Percentiles rank a stretch among this genome's conserved stretches.
Evolutionary conservation across 1,140 invertebrate genomes (phyloP).

Genomic region (Pseudomyrmex gracilis): DNA sequence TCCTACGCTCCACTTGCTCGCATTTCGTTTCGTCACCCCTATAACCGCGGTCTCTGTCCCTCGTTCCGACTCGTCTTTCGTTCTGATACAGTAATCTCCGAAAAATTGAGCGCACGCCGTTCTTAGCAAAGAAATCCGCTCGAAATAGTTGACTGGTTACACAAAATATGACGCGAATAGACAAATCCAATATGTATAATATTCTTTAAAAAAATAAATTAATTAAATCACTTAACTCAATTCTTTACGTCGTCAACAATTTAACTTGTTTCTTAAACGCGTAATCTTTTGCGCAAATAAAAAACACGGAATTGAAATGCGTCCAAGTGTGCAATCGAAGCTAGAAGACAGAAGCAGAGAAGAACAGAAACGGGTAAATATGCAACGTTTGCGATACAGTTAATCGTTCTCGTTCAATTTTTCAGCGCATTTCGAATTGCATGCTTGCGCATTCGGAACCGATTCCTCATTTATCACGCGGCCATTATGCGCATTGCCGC

Average conservation of each 20-base stretch:
- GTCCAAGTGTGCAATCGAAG: background rate
- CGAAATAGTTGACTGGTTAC: background rate
- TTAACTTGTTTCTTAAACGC: too few relatives aligned
- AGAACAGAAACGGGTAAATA: background rate
- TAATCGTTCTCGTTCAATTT: conserved; percentile 6
- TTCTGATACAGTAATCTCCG: conserved; percentile 36
- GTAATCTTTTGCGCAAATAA: too few relatives aligned
- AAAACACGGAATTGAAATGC: background rate
- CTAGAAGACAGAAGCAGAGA: background rate
- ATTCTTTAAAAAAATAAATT: too few relatives aligned
- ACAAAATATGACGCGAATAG: background rate
- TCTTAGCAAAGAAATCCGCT: conserved; percentile 1
- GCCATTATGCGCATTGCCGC: conserved; percentile 29
- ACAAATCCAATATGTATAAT: background rate
- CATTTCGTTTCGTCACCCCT: conserved; percentile 19
- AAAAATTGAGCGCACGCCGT: conserved; percentile 36
- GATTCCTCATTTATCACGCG: conserved; percentile 50
- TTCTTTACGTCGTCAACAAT: too few relatives aligned
- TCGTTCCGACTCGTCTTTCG: conserved; percentile 8
- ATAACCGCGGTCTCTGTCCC: background rate
- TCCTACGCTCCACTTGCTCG: conserved; percentile 9
- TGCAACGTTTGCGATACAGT: background rate
- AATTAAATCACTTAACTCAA: too few relatives aligned
- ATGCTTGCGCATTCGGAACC: conserved; percentile 12
- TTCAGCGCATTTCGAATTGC: background rate